A percentile compares a stretch with the other conserved stretches of the same genome.
phyloP scores from a whole-genome alignment of 2,797 vertebrate genomes.

The Clarias laeviceps region DNA sequence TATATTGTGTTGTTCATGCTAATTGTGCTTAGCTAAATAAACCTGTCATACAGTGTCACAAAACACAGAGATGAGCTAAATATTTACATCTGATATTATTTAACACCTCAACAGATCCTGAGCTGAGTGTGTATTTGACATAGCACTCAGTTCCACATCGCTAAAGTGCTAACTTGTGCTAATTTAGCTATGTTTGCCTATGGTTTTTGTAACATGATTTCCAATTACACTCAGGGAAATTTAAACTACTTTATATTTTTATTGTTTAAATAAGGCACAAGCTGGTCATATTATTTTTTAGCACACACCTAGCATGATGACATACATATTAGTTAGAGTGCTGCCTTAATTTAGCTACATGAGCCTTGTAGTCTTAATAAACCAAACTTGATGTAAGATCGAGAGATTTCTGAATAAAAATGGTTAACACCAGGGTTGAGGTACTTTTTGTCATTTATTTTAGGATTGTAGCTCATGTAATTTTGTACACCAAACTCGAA shows the following conservation, averaged over 20 bases:
- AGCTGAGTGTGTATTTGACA: too few relatives aligned
- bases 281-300: too few relatives aligned
- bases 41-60: neutral
- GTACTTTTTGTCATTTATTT: neutral
- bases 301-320: neutral
- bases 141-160: neutral
- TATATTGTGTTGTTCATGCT: neutral
- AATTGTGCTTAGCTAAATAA: neutral
- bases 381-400: neutral
- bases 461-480: neutral
- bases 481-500: neutral
- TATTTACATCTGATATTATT: neutral
- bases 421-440: neutral
- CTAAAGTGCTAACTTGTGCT: neutral
- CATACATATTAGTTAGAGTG: neutral
- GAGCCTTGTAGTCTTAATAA: neutral
- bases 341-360: neutral
- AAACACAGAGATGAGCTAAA: neutral
- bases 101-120: neutral
- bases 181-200: neutral
- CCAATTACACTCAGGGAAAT: neutral
- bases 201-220: neutral
- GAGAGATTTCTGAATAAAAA: neutral
- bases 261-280: too few relatives aligned
- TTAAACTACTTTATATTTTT: neutral